These are phyloP conservation scores for Drosophila ficusphila DNA, from an alignment of 1,140 invertebrate species.

Conservation along the genomic window DNA sequence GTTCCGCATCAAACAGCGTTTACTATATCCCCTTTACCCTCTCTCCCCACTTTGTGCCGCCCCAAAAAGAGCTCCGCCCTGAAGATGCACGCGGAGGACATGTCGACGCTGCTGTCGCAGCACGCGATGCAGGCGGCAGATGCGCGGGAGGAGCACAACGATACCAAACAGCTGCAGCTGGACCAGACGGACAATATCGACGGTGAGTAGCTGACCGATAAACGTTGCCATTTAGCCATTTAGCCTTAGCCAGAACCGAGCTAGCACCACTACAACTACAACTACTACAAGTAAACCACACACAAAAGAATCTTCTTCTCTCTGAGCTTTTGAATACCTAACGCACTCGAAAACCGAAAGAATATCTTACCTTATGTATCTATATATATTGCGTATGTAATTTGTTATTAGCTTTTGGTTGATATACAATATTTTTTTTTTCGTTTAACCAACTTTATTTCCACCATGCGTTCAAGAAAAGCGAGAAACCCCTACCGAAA, in stretches of 20 bases:
- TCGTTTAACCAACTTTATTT: conserved; percentile 37
- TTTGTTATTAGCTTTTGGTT: conserved; percentile 56
- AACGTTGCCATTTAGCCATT: conserved; percentile 38
- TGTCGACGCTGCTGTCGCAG: conserved; percentile 76
- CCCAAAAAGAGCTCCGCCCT: conserved; percentile 70
- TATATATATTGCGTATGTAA: conserved; percentile 52
- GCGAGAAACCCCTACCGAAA: conserved; percentile 26
- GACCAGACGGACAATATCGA: conserved; percentile 84
- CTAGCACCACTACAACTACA: conserved; percentile 53
- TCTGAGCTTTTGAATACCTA: conserved; percentile 55
- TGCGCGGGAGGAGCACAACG: conserved; percentile 78
- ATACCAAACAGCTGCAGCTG: conserved; percentile 76
- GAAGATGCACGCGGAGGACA: conserved; percentile 80
- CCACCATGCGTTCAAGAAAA: conserved; percentile 33
- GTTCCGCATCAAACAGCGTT: not conserved
- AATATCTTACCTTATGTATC: conserved; percentile 32
- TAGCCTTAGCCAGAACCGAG: conserved; percentile 48
- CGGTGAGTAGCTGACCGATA: conserved; percentile 66
- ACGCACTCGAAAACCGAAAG: conserved; percentile 42
- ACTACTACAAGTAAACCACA: conserved; percentile 36
- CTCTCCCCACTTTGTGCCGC: not conserved
- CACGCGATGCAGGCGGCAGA: conserved; percentile 73
- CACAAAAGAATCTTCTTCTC: conserved; percentile 53
- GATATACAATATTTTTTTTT: conserved; percentile 40
- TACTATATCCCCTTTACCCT: conserved; percentile 18